phyloP scores from a whole-genome alignment of 2,888 invertebrate genomes.

The Cephus nigrinus region DNA sequence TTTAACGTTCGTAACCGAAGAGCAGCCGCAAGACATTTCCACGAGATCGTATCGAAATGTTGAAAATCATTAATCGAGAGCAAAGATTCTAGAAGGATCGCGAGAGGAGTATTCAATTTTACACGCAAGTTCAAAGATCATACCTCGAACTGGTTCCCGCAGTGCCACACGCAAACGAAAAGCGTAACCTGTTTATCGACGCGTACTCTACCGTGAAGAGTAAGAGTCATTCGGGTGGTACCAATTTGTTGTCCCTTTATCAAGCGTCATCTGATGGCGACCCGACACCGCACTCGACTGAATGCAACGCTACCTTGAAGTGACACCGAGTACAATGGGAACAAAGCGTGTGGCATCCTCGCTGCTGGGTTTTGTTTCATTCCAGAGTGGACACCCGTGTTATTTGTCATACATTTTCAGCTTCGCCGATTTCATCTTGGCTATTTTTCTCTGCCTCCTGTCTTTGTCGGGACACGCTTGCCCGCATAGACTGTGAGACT shows the following conservation, averaged over 20 bases:
- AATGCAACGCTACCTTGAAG: constrained; percentile 57
- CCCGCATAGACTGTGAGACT: constrained; percentile 10
- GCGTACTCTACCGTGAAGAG: constrained; percentile 52
- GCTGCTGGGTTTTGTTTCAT: constrained; percentile 61
- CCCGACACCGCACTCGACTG: constrained; percentile 58
- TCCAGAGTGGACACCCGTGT: constrained; percentile 56
- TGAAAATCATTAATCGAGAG: not conserved
- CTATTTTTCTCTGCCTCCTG: constrained; percentile 57
- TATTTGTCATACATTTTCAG: constrained; percentile 64
- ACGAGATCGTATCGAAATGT: not conserved
- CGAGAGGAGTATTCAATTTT: not conserved
- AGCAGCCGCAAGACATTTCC: not conserved
- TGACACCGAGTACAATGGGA: constrained; percentile 64
- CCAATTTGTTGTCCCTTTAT: constrained; percentile 65
- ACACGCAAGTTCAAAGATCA: not conserved
- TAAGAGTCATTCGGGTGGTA: constrained; percentile 63
- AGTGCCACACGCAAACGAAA: not conserved
- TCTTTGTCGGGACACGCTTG: constrained; percentile 10
- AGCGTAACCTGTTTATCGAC: constrained; percentile 60
- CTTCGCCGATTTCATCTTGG: constrained; percentile 61
- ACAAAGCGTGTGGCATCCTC: constrained; percentile 57
- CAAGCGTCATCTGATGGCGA: constrained; percentile 64
- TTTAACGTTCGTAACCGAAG: not conserved
- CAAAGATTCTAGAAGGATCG: not conserved
- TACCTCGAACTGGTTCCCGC: not conserved